Evolutionary conservation across 2,888 invertebrate genomes (phyloP).

Genomic region (Chelonus formosanus): DNA sequence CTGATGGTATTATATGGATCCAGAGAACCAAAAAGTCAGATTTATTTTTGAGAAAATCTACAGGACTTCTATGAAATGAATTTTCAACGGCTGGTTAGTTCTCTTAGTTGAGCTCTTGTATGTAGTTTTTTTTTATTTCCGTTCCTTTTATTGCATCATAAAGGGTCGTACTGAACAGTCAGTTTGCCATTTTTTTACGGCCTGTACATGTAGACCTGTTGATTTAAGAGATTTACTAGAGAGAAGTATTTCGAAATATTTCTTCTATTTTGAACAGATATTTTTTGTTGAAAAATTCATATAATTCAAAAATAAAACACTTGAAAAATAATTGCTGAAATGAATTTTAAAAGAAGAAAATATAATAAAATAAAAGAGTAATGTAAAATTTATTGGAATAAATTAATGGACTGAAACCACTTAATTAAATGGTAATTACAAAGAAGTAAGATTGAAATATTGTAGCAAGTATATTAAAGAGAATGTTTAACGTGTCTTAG

Average conservation of each 20-base stretch:
- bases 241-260: too few relatives aligned
- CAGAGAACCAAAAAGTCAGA: not conserved
- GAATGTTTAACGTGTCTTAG: not conserved
- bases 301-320: too few relatives aligned
- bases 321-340: too few relatives aligned
- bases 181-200: constrained; percentile 30
- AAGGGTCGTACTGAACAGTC: constrained; percentile 10
- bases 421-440: too few relatives aligned
- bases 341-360: too few relatives aligned
- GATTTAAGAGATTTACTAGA: constrained; percentile 34
- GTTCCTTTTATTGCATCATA: not conserved
- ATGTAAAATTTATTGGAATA: too few relatives aligned
- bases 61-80: constrained; percentile 6
- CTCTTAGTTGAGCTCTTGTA: not conserved
- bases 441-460: too few relatives aligned
- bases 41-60: not conserved
- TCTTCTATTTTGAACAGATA: too few relatives aligned
- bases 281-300: too few relatives aligned
- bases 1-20: not conserved
- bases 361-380: too few relatives aligned
- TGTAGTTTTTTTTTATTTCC: not conserved
- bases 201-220: constrained; percentile 40
- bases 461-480: too few relatives aligned
- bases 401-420: too few relatives aligned
- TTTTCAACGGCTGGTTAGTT: constrained; percentile 3